These are phyloP conservation scores for Stichopus chloronotus DNA, from an alignment of 35 echinoderm and acorn worm species.

Conservation along the genomic window DNA sequence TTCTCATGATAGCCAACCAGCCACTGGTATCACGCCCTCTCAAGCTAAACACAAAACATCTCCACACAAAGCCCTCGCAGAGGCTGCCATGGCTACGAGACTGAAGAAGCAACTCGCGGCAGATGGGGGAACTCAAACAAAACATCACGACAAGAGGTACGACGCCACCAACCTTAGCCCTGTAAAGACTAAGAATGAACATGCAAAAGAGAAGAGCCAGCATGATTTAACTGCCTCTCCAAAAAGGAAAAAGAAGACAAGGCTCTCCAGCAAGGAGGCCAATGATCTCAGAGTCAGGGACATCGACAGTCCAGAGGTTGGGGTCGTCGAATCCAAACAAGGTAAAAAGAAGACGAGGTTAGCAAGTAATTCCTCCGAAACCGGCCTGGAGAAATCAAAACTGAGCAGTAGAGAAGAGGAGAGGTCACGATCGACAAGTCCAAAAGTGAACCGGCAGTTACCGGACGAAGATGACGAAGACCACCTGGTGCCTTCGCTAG, in stretches of 20 bases:
- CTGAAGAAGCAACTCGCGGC: neutral
- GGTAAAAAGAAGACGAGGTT: constrained; percentile 44
- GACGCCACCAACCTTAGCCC: constrained; percentile 9
- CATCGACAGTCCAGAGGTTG: constrained; percentile 42
- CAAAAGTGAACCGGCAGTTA: neutral
- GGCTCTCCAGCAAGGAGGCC: constrained; percentile 20
- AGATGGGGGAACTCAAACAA: neutral
- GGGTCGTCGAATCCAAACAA: constrained; percentile 11
- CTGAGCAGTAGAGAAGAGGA: constrained; percentile 6
- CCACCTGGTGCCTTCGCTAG: constrained; percentile 70
- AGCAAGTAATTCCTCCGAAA: constrained; percentile 8
- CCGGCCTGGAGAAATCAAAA: neutral
- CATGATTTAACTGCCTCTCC: constrained; percentile 1
- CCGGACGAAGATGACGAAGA: neutral
- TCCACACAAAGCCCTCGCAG: constrained; percentile 30
- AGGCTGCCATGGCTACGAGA: constrained; percentile 26
- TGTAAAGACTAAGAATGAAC: neutral
- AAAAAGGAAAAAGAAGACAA: constrained; percentile 44
- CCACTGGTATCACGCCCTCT: neutral
- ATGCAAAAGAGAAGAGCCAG: neutral
- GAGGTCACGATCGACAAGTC: constrained; percentile 14
- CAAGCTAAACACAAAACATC: neutral
- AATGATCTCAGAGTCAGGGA: constrained; percentile 40
- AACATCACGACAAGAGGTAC: constrained; percentile 18
- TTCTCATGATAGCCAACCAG: constrained; percentile 23